A percentile compares a stretch with the other conserved stretches of the same genome.
Conservation (phyloP, 2,888 invertebrate genomes). For the Candidula unifasciata region DNA sequence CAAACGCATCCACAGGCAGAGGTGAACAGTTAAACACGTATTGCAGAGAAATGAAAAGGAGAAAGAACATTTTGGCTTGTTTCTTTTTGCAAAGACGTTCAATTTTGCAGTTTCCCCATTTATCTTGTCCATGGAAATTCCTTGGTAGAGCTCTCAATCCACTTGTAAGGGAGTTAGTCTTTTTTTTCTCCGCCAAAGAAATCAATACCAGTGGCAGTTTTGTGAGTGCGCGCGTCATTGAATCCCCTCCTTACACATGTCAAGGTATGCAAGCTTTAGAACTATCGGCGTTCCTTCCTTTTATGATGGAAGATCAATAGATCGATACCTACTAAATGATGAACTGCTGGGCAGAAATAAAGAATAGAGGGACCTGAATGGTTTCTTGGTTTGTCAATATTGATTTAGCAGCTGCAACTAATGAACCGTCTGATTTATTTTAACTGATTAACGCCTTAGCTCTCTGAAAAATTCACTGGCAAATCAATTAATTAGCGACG, state of each 20-base stretch:
- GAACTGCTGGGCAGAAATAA: conserved; percentile 15
- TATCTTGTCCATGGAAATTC: not conserved
- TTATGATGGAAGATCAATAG: conserved; percentile 16
- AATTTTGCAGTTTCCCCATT: conserved; percentile 18
- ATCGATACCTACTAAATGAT: conserved; percentile 30
- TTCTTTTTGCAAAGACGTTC: not conserved
- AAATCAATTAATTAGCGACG: conserved; percentile 20
- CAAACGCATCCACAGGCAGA: too few species aligned
- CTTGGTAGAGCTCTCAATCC: not conserved
- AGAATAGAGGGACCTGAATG: not conserved
- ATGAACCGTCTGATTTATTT: conserved; percentile 30
- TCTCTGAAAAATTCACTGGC: conserved; percentile 15
- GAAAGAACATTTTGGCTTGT: not conserved
- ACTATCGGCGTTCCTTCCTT: conserved; percentile 3
- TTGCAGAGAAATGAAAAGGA: not conserved
- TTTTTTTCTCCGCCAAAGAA: not conserved
- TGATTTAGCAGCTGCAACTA: conserved; percentile 19
- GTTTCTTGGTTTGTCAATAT: conserved; percentile 24
- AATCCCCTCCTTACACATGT: not conserved
- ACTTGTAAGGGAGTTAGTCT: conserved; percentile 11
- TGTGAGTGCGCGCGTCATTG: not conserved
- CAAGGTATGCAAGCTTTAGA: not conserved
- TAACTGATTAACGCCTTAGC: conserved; percentile 26
- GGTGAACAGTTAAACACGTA: too few species aligned
- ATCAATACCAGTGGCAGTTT: conserved; percentile 13